Conservation (phyloP, 2,113 vertebrate species). For the Mixornis gularis region DNA sequence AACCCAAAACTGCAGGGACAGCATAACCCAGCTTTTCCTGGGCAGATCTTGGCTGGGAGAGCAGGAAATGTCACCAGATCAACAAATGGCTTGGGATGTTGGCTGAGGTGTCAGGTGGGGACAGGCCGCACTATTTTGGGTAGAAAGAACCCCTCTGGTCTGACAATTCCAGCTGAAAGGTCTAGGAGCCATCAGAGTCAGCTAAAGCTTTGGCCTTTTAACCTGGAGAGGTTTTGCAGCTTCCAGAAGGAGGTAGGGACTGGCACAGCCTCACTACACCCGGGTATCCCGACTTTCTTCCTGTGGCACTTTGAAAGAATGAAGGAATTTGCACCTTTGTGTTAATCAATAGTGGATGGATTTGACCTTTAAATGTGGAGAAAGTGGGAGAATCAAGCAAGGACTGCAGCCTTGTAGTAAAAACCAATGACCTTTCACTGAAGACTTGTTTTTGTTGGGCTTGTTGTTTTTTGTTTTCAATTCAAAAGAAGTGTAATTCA, state of each 20-base stretch:
- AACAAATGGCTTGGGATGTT: background rate
- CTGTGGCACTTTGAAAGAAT: background rate
- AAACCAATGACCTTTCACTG: background rate
- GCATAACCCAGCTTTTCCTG: background rate
- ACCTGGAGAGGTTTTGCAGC: background rate
- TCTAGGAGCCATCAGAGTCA: background rate
- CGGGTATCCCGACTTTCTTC: background rate
- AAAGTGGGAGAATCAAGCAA: background rate
- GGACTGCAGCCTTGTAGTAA: background rate
- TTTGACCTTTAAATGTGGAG: background rate
- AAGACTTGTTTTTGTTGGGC: background rate
- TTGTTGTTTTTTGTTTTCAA: background rate
- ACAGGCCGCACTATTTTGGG: background rate
- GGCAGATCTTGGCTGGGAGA: background rate
- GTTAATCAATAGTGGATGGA: background rate
- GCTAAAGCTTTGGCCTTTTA: background rate
- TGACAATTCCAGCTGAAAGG: background rate
- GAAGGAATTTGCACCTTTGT: background rate
- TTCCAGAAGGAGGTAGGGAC: background rate
- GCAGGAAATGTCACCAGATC: background rate
- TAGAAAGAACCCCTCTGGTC: background rate
- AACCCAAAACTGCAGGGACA: background rate
- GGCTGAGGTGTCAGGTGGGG: background rate
- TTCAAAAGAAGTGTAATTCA: background rate
- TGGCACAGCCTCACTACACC: background rate